These are phyloP conservation scores for Phlogophora meticulosa DNA, from an alignment of 2,888 invertebrate genomes.

Conservation along the genomic window DNA sequence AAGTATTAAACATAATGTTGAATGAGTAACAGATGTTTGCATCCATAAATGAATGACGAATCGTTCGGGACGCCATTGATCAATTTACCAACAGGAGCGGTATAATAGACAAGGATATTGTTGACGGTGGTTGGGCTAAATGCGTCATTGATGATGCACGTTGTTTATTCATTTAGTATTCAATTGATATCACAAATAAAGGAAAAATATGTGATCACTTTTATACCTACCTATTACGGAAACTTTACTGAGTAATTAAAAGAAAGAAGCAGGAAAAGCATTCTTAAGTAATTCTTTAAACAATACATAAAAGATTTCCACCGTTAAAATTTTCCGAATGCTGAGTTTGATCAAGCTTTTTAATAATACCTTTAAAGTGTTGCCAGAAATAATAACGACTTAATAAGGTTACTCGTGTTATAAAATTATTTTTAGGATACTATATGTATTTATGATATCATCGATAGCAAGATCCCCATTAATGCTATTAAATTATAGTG, in stretches of 20 bases:
- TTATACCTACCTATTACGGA: conserved; percentile 1
- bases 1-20: neutral
- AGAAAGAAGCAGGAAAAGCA: neutral
- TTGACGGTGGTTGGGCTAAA: conserved; percentile 6
- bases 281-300: too few species aligned
- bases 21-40: neutral
- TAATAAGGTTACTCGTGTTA: neutral
- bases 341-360: neutral
- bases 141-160: conserved; percentile 43
- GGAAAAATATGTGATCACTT: conserved; percentile 27
- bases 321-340: too few species aligned
- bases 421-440: neutral
- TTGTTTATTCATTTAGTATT: conserved; percentile 25
- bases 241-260: conserved; percentile 4
- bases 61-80: conserved; percentile 16
- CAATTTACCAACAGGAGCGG: conserved; percentile 9
- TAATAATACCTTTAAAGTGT: conserved; percentile 19
- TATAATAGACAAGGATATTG: conserved; percentile 8
- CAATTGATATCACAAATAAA: conserved; percentile 2
- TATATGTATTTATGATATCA: conserved; percentile 17
- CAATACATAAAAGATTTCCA: too few species aligned
- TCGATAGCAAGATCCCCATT: conserved; percentile 29
- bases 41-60: conserved; percentile 16
- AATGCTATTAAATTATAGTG: conserved; percentile 47
- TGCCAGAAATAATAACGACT: conserved; percentile 8